Evolutionary conservation across 2,888 invertebrate species (phyloP), one percentile per base, ranked within the genome.

Genomic region (Orthosia incerta): DNA sequence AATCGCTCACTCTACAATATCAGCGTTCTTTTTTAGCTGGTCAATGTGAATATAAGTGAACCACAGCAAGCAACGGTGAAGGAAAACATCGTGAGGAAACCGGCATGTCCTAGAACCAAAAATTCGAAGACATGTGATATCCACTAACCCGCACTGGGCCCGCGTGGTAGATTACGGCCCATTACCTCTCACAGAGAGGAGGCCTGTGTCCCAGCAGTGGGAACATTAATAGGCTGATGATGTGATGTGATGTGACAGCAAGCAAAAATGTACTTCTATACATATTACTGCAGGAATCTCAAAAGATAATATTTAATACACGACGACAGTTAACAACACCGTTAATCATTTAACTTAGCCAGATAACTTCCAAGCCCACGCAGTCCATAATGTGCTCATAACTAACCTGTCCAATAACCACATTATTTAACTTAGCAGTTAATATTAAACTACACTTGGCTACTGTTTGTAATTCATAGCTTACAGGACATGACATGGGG

Each of bases 401-500:
- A 73, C 65, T 60, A 59, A 62, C 53, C 15, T 56, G 60, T 60
- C 67, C 53, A 63, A n/a, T 56, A 60, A 63, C 67, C 56, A 60
- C 55, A 78, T 67, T 51, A 79, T 70, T 79, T 70, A 67, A 72
- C 65, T 60, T 51, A 20, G 48, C 51, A 62, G 53, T 62, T 55
- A 65, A 51, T 72, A 55, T 57, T 56, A 51, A 79, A 67, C 57
- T 68, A 15, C 73, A 55, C 13, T 56, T 51, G 11, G 80, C 80
- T 80, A 83, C 84, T 57, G 84, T 84, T 71, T 65, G 66, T 80
- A 80, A 83, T 80, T 64, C 74, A 80, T 84, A 26, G 60, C 59
- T 18, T 79, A 59, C 20, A 66, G 84, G 59, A 68, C 75, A 70
- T 65, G 80, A 65, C 67, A 71, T 12, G 70, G 53, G 23, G 64